Evolutionary conservation across 37 sponge, comb jelly and placozoan genomes (phyloP), one percentile per base, ranked within the genome.

Genomic region (Cladorhizidae sp.): DNA sequence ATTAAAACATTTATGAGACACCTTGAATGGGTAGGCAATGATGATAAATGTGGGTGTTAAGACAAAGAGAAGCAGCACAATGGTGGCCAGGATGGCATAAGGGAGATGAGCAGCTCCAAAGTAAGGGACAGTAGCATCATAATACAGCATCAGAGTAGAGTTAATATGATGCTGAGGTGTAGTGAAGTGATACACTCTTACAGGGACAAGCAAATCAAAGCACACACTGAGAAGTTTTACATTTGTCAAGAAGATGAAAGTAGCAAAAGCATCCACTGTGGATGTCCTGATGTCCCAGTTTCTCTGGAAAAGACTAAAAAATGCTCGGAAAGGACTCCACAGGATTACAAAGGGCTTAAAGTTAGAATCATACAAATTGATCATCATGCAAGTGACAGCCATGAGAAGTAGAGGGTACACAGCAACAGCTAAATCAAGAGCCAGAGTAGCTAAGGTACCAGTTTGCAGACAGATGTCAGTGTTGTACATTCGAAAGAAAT

Each of bases 171-270:
- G 37, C 3, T 35, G n/a, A 17, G 28, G 61, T 35, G 49, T 73
- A 75, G 26, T 22, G 3, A n/a, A 18, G 49, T 45, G n/a, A 58
- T 72, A 67, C 20, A 83, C 74, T 25, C 31, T 8, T 0, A 78
- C 68, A 23, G 80, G 83, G 28, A 51, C 40, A 40, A 91, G 84
- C 23, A 91, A 49, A 25, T 72, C 50, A 36, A 83, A 69, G 26
- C 87, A 79, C 3, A 83, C 80, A 29, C 54, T 43, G 14, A 87
- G 72, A 26, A 91, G 49, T 42, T 83, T 86, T 0, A 64, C 54
- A 79, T 86, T 82, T 20, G 91, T 78, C 31, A 91, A 65, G 5
- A 91, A 64, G 54, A 91, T 62, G 54, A 91, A 81, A 33, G 87
- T 73, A 0, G 84, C 91, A 64, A 83, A 67, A 20, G 83, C 91